A percentile compares a stretch with the other conserved stretches of the same genome.
phyloP scores from a whole-genome alignment of 2,113 vertebrate species.

The Thinocorus orbignyianus region DNA sequence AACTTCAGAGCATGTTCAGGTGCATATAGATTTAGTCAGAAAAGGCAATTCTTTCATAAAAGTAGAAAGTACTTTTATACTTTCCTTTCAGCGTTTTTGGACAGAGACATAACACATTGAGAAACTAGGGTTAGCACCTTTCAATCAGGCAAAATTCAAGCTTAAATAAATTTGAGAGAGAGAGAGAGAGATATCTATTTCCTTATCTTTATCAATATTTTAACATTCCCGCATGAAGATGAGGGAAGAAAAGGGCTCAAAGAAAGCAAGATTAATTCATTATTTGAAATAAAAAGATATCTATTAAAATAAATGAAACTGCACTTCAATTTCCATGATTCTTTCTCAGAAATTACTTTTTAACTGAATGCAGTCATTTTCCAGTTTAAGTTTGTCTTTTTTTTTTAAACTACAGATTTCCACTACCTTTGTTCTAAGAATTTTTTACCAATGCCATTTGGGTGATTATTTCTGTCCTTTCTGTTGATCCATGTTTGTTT shows the following conservation, averaged over 20 bases:
- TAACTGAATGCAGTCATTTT: neutral
- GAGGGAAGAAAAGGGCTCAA: neutral
- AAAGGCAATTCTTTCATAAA: neutral
- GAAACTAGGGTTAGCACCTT: neutral
- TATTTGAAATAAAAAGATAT: neutral
- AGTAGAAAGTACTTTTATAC: neutral
- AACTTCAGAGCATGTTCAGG: conserved; percentile 33
- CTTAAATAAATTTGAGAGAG: neutral
- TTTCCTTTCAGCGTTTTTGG: neutral
- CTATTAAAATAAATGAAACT: neutral
- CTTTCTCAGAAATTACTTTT: neutral
- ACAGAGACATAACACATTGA: neutral
- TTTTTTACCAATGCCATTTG: neutral
- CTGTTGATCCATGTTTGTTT: neutral
- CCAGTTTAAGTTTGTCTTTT: neutral
- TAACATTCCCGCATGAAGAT: neutral
- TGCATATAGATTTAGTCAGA: conserved; percentile 9
- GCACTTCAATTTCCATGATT: neutral
- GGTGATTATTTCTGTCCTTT: neutral
- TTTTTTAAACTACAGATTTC: neutral
- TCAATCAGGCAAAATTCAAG: neutral
- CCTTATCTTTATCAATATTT: conserved; percentile 41
- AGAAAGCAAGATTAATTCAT: conserved; percentile 6
- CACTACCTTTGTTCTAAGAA: neutral
- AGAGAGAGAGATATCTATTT: neutral